Base-by-base conservation (phyloP, 2,797 vertebrate species). In the Pteronotus mesoamericanus region DNA sequence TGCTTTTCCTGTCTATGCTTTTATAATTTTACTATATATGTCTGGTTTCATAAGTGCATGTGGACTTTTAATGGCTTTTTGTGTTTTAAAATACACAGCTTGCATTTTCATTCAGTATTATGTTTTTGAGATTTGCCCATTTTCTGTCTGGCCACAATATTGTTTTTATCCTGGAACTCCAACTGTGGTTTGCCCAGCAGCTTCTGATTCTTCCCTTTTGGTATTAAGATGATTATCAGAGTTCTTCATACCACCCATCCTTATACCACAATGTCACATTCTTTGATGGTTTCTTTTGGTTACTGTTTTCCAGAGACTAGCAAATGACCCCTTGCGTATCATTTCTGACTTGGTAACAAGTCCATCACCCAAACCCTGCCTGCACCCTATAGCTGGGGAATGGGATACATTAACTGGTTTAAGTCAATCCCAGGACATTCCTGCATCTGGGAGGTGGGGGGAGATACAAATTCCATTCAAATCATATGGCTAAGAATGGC, bases 71-170 rank as follows among this genome's bases (percentile, higher is more conserved):
- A 72, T 46, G 87, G 18, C 37, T 85, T 39, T 79, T 16, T 93
- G 22, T 96, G 39, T 75, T 79, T 89, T 75, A 61, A 64, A 85
- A 78, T 55, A 72, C 8, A n/a, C 4, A 74, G 3, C 18, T 68
- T 88, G 10, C 5, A 74, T 86, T 74, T 84, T 80, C 19, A 89
- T 34, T 24, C 11, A 72, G 22, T 48, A 51, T 79, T 77, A 78
- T 64, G 64, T 53, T 85, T 94, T 72, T 85, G 44, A 80, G 53
- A 75, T 92, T 84, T 92, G 92, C 57, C 42, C 29, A 16, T 91
- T 83, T 82, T 80, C 80, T 51, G 37, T 42, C 44, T 48, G 74
- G 19, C 75, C n/a, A 75, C 42, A 83, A 44, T 78, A 48, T 71
- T 94, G 71, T 19, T 61, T 78, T 88, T 32, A 91, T 78, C 64